Conservation (phyloP, 2,888 invertebrate species). For the Torymus aiolomorphi region DNA sequence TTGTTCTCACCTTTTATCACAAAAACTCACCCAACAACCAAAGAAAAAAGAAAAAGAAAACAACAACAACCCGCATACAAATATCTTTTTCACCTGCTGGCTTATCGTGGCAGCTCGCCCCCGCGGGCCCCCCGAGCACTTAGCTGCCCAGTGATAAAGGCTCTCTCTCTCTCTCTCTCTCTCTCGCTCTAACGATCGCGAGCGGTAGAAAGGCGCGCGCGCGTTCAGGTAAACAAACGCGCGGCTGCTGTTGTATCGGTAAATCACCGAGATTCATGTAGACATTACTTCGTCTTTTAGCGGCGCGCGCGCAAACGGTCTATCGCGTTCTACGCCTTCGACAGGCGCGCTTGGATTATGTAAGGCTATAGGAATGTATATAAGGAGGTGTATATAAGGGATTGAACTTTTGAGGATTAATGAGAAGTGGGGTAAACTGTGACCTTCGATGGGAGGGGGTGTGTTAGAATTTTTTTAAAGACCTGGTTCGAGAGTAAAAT, state of each 20-base stretch:
- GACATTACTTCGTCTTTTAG: constrained; percentile 41
- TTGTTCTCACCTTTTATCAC: no score
- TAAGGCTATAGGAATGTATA: no score
- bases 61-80: neutral
- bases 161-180: no score
- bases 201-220: neutral
- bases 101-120: neutral
- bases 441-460: no score
- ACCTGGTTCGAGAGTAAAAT: no score
- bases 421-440: no score
- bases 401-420: no score
- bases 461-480: no score
- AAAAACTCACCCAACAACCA: neutral
- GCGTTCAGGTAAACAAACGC: constrained; percentile 42
- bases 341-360: no score
- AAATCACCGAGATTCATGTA: constrained; percentile 51
- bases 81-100: constrained; percentile 21
- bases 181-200: no score
- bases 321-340: no score
- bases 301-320: neutral
- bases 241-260: constrained; percentile 28
- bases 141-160: constrained; percentile 20
- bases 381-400: no score
- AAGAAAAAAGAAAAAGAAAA: neutral
- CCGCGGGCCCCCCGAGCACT: neutral